Conservation (phyloP, 2,888 invertebrate genomes). For the Noctua pronuba region DNA sequence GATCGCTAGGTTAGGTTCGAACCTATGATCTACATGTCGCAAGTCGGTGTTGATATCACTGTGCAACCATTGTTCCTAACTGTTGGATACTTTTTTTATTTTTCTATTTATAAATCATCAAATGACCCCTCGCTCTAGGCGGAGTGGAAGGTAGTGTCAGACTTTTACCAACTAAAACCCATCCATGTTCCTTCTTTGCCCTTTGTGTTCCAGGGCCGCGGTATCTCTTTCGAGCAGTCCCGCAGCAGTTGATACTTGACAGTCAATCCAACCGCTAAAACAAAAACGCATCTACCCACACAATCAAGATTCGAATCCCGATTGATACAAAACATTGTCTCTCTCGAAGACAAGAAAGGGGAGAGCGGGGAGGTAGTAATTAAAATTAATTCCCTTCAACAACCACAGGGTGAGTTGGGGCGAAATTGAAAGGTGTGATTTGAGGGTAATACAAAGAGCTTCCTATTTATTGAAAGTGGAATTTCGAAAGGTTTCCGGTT, state of each 20-base stretch:
- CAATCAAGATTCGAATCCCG: slow-evolving; percentile 23
- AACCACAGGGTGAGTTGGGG: slow-evolving; percentile 56
- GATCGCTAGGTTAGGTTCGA: neutral
- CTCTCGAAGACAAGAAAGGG: slow-evolving; percentile 22
- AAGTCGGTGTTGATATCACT: neutral
- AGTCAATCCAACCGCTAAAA: neutral
- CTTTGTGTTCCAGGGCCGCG: too few relatives aligned
- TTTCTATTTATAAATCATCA: too few relatives aligned
- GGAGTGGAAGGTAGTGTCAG: too few relatives aligned
- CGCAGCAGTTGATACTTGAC: too few relatives aligned
- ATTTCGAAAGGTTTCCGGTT: slow-evolving; percentile 46
- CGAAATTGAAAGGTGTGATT: slow-evolving; percentile 67
- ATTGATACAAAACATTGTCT: slow-evolving; percentile 54
- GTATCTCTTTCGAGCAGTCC: too few relatives aligned
- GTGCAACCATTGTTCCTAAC: neutral
- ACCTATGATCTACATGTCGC: neutral
- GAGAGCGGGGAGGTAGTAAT: slow-evolving; percentile 53
- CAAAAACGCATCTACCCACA: slow-evolving; percentile 33
- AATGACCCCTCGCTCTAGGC: too few relatives aligned
- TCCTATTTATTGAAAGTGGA: slow-evolving; percentile 42
- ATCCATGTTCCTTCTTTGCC: too few relatives aligned
- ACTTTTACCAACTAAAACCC: too few relatives aligned
- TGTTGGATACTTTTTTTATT: too few relatives aligned
- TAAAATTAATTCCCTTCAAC: slow-evolving; percentile 65
- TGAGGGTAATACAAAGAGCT: slow-evolving; percentile 54